Evolutionary conservation across 2,113 vertebrate genomes (phyloP).

Genomic region (Ibidorhyncha struthersii): DNA sequence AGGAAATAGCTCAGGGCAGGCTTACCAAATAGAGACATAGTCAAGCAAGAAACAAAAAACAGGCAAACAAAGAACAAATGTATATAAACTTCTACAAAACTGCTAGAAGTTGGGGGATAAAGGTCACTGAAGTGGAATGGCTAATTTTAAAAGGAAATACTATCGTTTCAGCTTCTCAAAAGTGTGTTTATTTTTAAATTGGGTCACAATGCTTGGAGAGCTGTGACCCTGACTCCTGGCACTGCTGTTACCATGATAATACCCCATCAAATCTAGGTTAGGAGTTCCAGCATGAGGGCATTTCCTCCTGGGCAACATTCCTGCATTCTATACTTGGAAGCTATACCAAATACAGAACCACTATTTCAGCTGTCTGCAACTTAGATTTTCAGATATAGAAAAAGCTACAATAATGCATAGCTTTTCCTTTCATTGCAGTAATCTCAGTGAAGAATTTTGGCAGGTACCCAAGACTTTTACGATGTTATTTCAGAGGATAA

Average conservation of each 20-base stretch:
- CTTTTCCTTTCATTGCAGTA: background rate
- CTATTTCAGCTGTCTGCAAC: background rate
- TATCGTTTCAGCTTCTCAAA: background rate
- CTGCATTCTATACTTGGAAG: background rate
- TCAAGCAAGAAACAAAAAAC: background rate
- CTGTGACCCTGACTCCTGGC: background rate
- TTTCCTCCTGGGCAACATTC: background rate
- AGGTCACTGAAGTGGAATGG: background rate
- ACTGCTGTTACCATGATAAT: background rate
- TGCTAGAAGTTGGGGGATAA: fast-evolving
- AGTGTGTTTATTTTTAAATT: background rate
- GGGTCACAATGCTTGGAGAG: background rate
- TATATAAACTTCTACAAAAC: background rate
- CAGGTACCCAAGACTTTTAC: background rate
- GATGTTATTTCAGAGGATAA: background rate
- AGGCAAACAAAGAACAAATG: background rate
- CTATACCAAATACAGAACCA: background rate
- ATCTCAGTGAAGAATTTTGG: background rate
- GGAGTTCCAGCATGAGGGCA: background rate
- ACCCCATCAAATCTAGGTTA: background rate
- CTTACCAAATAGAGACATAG: background rate
- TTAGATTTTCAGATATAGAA: background rate
- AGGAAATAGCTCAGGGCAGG: background rate
- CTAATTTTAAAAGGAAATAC: background rate
- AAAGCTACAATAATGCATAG: background rate